Base-by-base conservation (phyloP, 2,888 invertebrate species). In the Mimachlamys varia region DNA sequence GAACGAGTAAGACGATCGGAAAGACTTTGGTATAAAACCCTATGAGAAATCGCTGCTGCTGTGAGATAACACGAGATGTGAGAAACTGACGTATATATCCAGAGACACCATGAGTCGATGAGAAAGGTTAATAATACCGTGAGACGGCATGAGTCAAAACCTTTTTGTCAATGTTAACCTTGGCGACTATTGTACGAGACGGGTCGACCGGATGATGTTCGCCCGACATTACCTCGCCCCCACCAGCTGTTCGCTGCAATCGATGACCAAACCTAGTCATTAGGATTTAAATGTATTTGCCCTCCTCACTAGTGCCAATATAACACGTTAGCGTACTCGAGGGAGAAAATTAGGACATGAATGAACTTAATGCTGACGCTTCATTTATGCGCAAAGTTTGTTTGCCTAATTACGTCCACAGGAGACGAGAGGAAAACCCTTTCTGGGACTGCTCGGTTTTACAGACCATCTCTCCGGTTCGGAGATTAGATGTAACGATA, bases 201-300 rank as follows among this genome's bases (percentile, higher is more conserved):
- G 33, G 76, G 76, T 76, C 76, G 76, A 76, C 22, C 76, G 76
- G 76, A 76, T 76, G 76, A 76, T 76, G 76, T 33, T 33, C 33
- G 76, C 5, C 33, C 76, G 76, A 76, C 76, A 76, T 76, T 33
- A 76, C 33, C 7, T 27, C 76, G 76, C 33, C 76, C 76, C 76
- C 15, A 76, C 76, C 76, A 76, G 76, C 76, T 76, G 76, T 76
- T 76, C 76, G 7, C 76, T 0, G 33, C 76, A 89, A 89, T 89
- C 89, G 89, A 89, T 89, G 89, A 89, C 89, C 89, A 89, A 89
- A 89, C 89, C 89, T 12, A 53, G 53, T 89, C 89, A 89, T 89
- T 89, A 89, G 89, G 89, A 55, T 89, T 53, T 55, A 53, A 89
- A 89, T 89, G 89, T 55, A 55, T 50, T 89, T 89, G 53, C 89